These are phyloP conservation scores for Melanostoma scalare DNA, from an alignment of 2,888 invertebrate species.

Conservation along the genomic window DNA sequence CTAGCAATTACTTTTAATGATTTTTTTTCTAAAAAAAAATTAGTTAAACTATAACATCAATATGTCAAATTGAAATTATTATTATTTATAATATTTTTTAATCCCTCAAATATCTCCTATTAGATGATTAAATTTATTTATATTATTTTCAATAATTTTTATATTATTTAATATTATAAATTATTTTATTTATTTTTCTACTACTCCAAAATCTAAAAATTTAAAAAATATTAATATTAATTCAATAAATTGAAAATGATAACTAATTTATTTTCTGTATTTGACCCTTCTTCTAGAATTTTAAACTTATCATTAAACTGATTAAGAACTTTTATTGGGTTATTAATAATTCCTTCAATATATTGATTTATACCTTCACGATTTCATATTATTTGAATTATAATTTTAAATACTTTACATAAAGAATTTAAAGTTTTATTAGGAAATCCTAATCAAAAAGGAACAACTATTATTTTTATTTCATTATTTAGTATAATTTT, in stretches of 20 bases:
- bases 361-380: conserved; percentile 85
- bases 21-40: conserved; percentile 77
- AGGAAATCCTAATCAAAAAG: conserved; percentile 82
- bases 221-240: conserved; percentile 75
- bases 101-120: conserved; percentile 88
- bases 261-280: conserved; percentile 87
- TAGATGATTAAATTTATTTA: conserved; percentile 82
- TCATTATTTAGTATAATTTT: conserved; percentile 85
- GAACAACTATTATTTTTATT: conserved; percentile 84
- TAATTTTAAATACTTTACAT: conserved; percentile 82
- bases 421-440: conserved; percentile 85
- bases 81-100: conserved; percentile 84
- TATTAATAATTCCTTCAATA: conserved; percentile 83
- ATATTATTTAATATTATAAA: conserved; percentile 83
- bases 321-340: conserved; percentile 83
- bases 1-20: conserved; percentile 86
- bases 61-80: conserved; percentile 88
- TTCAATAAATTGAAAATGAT: conserved; percentile 85
- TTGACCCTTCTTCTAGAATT: conserved; percentile 85
- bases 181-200: conserved; percentile 82
- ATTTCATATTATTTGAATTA: conserved; percentile 83
- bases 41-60: conserved; percentile 85
- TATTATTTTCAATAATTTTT: conserved; percentile 81
- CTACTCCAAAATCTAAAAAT: conserved; percentile 77
- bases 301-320: conserved; percentile 84